Evolutionary conservation across 2,797 vertebrate species (phyloP).

Genomic region (Dromococcyx pavoninus): DNA sequence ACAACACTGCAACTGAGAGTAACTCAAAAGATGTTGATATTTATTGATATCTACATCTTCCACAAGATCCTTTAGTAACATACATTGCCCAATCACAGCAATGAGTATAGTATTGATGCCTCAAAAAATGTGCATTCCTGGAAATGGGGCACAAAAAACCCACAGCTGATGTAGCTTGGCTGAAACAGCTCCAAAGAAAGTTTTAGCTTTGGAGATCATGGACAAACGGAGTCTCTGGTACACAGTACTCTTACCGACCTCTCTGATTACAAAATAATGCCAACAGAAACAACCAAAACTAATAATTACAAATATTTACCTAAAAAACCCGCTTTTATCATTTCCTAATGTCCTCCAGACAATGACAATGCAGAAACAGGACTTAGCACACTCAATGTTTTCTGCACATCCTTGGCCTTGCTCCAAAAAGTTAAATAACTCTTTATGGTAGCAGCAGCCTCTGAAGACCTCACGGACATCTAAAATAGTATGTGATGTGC

Average conservation of each 20-base stretch:
- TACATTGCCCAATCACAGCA: background rate
- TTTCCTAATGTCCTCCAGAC: background rate
- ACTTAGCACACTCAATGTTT: background rate
- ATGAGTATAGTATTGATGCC: background rate
- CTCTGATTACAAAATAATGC: background rate
- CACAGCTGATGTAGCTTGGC: background rate
- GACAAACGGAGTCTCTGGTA: background rate
- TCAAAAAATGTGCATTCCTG: background rate
- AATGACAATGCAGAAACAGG: background rate
- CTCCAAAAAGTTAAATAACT: background rate
- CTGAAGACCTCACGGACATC: background rate
- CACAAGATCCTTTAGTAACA: background rate
- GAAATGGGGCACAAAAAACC: rapidly evolving
- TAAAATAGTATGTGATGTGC: background rate
- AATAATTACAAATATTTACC: background rate
- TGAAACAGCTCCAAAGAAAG: background rate
- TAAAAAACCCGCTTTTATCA: background rate
- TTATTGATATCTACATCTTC: background rate
- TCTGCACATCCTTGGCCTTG: background rate
- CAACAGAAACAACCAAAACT: background rate
- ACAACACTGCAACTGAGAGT: background rate
- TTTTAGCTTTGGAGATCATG: background rate
- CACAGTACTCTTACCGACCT: background rate
- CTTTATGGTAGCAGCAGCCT: background rate
- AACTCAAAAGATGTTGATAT: background rate